These are phyloP conservation scores for Trematocara nigrifrons DNA, from an alignment of 2,113 vertebrate genomes.

Conservation along the genomic window DNA sequence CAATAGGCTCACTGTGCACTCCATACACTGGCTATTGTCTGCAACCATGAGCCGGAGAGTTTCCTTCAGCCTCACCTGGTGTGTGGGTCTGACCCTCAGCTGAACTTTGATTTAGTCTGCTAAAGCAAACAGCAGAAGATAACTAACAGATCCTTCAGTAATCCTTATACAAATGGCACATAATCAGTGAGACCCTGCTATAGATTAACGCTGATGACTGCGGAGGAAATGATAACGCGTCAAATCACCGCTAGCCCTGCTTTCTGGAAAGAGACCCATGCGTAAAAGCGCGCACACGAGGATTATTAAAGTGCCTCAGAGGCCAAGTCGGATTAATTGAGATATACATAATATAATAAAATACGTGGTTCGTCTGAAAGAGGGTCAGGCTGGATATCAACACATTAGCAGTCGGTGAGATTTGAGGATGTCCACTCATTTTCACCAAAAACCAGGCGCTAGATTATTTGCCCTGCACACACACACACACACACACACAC, in stretches of 20 bases:
- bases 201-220: neutral
- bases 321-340: neutral
- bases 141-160: constrained; percentile 37
- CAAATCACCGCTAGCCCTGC: neutral
- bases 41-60: constrained; percentile 6
- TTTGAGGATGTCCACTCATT: neutral
- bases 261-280: neutral
- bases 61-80: constrained; percentile 26
- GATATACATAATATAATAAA: neutral
- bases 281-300: neutral
- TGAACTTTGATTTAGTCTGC: constrained; percentile 67
- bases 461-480: neutral
- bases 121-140: constrained; percentile 54
- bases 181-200: constrained; percentile 19
- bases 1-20: constrained; percentile 28
- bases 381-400: neutral
- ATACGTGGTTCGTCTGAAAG: neutral
- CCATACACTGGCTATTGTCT: constrained; percentile 47
- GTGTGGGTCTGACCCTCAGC: constrained; percentile 50
- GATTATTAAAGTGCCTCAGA: neutral
- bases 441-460: neutral
- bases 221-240: neutral
- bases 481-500: accelerated
- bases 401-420: neutral
- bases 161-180: constrained; percentile 26